These are phyloP conservation scores for Drosophila serrata DNA, from an alignment of 1,140 invertebrate genomes.

Conservation along the genomic window DNA sequence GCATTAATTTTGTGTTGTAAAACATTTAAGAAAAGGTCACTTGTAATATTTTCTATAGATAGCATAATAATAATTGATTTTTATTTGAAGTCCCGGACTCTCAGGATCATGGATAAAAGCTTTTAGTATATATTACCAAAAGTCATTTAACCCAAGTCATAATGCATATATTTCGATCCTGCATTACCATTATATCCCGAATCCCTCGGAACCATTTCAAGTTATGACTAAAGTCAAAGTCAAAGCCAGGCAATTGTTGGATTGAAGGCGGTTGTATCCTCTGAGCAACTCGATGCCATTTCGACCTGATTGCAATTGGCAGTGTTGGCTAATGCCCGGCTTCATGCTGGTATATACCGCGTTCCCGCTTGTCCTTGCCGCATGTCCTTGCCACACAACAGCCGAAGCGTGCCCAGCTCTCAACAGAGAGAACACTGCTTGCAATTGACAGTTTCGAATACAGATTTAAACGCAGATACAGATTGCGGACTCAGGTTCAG, in stretches of 20 bases:
- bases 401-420: conserved; percentile 29
- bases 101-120: no score
- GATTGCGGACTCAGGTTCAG: conserved; percentile 1
- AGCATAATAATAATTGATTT: no score
- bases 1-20: neutral
- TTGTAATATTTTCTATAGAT: neutral
- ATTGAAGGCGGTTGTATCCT: neutral
- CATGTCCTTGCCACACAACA: conserved; percentile 6
- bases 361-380: neutral
- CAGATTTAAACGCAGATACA: conserved; percentile 29
- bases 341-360: conserved; percentile 5
- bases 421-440: conserved; percentile 18
- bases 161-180: conserved; percentile 1
- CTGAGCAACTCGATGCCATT: conserved; percentile 33
- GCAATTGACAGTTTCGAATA: conserved; percentile 62
- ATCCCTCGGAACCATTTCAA: conserved; percentile 2
- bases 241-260: conserved; percentile 27
- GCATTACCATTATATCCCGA: conserved; percentile 17
- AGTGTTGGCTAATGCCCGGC: conserved; percentile 27
- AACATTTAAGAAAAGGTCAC: no score
- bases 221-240: conserved; percentile 36
- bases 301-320: conserved; percentile 39
- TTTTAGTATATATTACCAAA: no score
- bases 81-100: neutral
- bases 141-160: neutral